A percentile compares a stretch with the other conserved stretches of the same genome.
phyloP scores from a whole-genome alignment of 2,888 invertebrate genomes.

The Callinectes sapidus region DNA sequence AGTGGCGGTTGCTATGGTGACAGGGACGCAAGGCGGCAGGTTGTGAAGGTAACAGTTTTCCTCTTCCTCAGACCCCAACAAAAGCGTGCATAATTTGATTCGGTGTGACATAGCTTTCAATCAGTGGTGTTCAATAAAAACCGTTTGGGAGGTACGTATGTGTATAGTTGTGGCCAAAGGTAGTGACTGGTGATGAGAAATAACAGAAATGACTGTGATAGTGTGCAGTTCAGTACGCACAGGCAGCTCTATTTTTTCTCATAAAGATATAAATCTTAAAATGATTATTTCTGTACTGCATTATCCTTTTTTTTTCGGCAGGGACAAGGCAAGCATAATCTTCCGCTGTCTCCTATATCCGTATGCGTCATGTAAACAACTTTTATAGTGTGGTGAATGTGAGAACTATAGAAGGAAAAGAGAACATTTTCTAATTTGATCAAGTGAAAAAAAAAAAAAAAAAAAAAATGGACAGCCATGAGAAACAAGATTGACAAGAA shows the following conservation, averaged over 20 bases:
- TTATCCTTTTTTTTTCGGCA: too few relatives aligned
- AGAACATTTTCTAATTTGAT: background rate
- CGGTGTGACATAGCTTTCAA: background rate
- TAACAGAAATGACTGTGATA: too few relatives aligned
- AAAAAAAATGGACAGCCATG: background rate
- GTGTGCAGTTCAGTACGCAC: too few relatives aligned
- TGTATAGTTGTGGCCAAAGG: background rate
- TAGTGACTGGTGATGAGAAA: background rate
- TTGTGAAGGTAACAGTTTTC: background rate
- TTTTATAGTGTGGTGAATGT: too few relatives aligned
- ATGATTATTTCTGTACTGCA: background rate
- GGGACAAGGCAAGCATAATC: too few relatives aligned
- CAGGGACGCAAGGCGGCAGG: background rate
- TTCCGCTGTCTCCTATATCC: too few relatives aligned
- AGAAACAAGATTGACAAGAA: background rate
- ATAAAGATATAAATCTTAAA: background rate
- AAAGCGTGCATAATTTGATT: background rate
- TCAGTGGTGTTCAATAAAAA: background rate
- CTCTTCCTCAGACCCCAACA: background rate
- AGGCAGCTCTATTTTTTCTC: background rate
- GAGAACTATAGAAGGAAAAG: too few relatives aligned
- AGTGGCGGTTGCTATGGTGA: background rate
- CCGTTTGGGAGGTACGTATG: background rate
- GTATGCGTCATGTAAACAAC: too few relatives aligned
- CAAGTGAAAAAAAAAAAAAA: background rate